These are phyloP conservation scores for Agriopis marginaria DNA, from an alignment of 2,888 invertebrate genomes.

Conservation along the genomic window DNA sequence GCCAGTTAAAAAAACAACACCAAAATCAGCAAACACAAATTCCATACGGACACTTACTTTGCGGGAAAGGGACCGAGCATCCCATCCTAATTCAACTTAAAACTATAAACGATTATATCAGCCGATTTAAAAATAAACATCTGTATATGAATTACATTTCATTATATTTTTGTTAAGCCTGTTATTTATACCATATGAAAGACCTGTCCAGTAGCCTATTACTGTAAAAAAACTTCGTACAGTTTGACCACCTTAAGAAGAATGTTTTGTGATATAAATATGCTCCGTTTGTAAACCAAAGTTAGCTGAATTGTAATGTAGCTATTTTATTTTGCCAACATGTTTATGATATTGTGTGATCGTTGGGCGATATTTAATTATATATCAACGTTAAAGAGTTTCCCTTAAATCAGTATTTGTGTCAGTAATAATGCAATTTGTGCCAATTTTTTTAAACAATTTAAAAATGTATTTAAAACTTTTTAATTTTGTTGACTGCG, in stretches of 20 bases:
- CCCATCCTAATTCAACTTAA: no score
- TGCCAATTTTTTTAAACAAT: no score
- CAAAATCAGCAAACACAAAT: no score
- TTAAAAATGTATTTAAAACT: not conserved
- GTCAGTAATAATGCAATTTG: conserved; percentile 17
- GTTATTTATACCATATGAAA: no score
- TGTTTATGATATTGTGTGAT: conserved; percentile 2
- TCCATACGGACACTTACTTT: no score
- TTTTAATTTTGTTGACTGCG: not conserved
- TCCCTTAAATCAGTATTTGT: conserved; percentile 26
- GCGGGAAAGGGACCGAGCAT: no score
- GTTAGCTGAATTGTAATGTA: conserved; percentile 20
- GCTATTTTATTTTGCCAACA: conserved; percentile 17
- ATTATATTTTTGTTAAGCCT: no score
- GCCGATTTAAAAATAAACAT: no score
- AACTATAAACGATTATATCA: no score
- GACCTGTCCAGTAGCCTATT: no score
- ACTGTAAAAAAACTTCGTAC: not conserved
- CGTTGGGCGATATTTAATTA: conserved; percentile 1
- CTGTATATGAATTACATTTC: no score
- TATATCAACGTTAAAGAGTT: not conserved
- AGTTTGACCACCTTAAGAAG: not conserved
- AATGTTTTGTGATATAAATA: not conserved
- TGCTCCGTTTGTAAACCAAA: conserved; percentile 23
- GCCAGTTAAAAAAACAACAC: no score